Evolutionary conservation across 2,888 invertebrate species (phyloP), one percentile per base, ranked within the genome.

Genomic region (Calameuta filiformis): DNA sequence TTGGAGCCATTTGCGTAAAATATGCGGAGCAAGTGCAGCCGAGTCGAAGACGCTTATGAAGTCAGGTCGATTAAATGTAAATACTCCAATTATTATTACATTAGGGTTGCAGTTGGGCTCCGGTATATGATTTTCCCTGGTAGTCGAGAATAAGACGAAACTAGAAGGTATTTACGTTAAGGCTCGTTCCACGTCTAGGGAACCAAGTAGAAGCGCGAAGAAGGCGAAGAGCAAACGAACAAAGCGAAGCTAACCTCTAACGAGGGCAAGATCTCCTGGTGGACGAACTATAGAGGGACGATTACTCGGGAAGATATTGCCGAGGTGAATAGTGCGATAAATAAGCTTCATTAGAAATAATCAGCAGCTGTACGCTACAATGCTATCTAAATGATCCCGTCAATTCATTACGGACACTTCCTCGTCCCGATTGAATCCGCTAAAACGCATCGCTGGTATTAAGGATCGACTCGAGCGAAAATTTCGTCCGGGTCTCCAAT

Each of bases 301-400:
- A 83, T 83, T 81, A 78, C 77, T 73, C 73, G 77, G 69, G 3
- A 73, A 82, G 83, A 83, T 83, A 82, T 77, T 77, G 77, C 37
- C 81, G 37, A 71, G 78, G 78, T 79, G 83, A 80, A 82, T 83
- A 80, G 82, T 76, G 78, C 83, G 81, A 84, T 84, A 84, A 85
- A 85, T 83, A 83, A 81, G 82, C 85, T 86, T 86, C 85, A 80
- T 86, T 85, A 85, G 83, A 84, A 87, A 86, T 83, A 85, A 85
- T 85, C 84, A 83, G 81, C 77, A 81, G 77, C 77, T 77, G 78
- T 78, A 69, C 77, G 79, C 75, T 69, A 83, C 82, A 84, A 84
- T 84, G 81, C 79, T 82, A 83, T 84, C 83, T 83, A 83, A 84
- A 83, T 79, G 83, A 83, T 75, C 74, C 56, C 76, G 76, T 77